Evolutionary conservation across 1,140 invertebrate genomes (phyloP).

Genomic region (Brachionus manjavacas): DNA sequence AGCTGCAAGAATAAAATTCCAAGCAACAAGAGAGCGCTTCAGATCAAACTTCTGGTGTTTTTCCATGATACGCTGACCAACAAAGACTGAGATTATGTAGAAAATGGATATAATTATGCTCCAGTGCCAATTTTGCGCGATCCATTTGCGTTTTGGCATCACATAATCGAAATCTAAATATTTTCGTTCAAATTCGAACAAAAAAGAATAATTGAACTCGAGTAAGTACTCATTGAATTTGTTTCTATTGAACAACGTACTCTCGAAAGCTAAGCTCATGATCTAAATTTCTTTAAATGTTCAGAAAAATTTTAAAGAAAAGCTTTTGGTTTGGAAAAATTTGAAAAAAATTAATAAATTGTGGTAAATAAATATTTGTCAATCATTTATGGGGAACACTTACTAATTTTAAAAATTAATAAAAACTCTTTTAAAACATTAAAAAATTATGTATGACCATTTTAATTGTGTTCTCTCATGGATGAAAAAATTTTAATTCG

Average conservation of each 20-base stretch:
- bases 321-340: too few species aligned
- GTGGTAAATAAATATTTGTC: background rate
- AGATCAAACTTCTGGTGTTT: slow-evolving; percentile 79
- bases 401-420: background rate
- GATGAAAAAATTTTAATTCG: background rate
- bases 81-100: slow-evolving; percentile 89
- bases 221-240: background rate
- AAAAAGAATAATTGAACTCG: slow-evolving; percentile 26
- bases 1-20: slow-evolving; percentile 82
- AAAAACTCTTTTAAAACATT: background rate
- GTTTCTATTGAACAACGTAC: background rate
- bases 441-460: background rate
- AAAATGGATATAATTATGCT: slow-evolving; percentile 70
- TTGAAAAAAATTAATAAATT: background rate
- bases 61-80: slow-evolving; percentile 85
- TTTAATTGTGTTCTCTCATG: background rate
- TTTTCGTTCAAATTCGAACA: slow-evolving; percentile 25
- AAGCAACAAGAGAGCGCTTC: slow-evolving; percentile 73
- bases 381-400: background rate
- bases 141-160: slow-evolving; percentile 64
- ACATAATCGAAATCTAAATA: slow-evolving; percentile 3
- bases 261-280: background rate
- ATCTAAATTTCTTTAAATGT: background rate
- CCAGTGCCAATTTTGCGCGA: slow-evolving; percentile 87
- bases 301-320: background rate